Evolutionary conservation across 2,888 invertebrate species (phyloP).

Genomic region (Fabriciana adippe): DNA sequence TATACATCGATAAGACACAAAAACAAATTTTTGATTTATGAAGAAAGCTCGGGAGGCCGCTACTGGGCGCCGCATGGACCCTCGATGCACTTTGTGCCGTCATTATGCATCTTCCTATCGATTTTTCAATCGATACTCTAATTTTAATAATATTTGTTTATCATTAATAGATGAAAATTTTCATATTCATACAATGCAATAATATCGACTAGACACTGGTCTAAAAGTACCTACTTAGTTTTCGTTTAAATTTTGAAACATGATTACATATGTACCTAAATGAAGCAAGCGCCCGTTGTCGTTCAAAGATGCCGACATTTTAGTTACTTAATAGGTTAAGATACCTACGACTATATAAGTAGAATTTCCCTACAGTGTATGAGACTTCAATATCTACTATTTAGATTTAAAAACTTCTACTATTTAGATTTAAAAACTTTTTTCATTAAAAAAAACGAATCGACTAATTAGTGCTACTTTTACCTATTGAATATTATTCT

Average conservation of each 20-base stretch:
- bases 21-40: constrained; percentile 81
- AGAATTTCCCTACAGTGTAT: too few species aligned
- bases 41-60: constrained; percentile 74
- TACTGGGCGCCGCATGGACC: constrained; percentile 65
- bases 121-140: background rate
- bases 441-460: too few species aligned
- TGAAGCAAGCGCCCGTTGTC: constrained; percentile 54
- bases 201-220: too few species aligned
- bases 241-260: too few species aligned
- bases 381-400: too few species aligned
- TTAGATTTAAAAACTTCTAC: too few species aligned
- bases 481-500: too few species aligned
- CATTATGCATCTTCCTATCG: constrained; percentile 32
- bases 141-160: background rate
- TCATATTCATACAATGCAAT: too few species aligned
- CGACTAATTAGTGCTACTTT: too few species aligned
- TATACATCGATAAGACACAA: constrained; percentile 77
- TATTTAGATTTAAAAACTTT: too few species aligned
- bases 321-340: constrained; percentile 2
- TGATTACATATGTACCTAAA: constrained; percentile 43
- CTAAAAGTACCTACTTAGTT: too few species aligned
- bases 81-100: constrained; percentile 57
- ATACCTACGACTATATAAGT: background rate
- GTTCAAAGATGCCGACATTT: constrained; percentile 62
- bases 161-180: constrained; percentile 52